Evolutionary conservation across 2,888 invertebrate species (phyloP), one percentile per base, ranked within the genome.

Genomic region (Lasioglossum lativentre): DNA sequence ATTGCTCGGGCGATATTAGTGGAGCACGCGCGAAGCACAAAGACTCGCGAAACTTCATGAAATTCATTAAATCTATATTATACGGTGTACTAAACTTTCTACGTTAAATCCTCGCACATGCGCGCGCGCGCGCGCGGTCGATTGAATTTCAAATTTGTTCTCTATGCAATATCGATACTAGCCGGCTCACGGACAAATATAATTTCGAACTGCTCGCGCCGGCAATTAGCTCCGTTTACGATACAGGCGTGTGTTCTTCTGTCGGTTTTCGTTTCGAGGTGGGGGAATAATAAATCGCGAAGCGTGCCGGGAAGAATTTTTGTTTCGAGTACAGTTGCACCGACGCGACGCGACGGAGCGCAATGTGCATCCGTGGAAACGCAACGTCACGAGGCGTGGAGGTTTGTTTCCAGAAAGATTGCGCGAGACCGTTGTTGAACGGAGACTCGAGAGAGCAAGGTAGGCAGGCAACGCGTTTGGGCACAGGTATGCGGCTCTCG

Each of bases 401-500:
- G 70, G 23, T 70, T 40, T 14, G 70, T 70, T 73, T 73, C 30
- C 73, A 73, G 45, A 47, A 75, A 78, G 66, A 72, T 75, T 70
- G 47, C 42, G 52, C 34, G 52, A 34, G 40, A 27, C 23, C 16
- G 42, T 34, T 23, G 76, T 68, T 47, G 38, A 70, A 23, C 12
- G 75, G 56, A 8, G 52, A n/a, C 52, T 16, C 70, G n/a, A 8
- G 52, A 70, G 42, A 52, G 27, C 45, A 47, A 78, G 42, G 79
- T 75, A 75, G 63, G 45, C 68, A 78, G 52, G 40, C 68, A 78
- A 34, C 68, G 76, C 42, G 75, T 82, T 88, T 73, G 84, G 80
- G 66, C 84, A 68, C 79, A 86, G 88, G 90, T 86, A 88, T 81
- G 80, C 83, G 74, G 34, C 85, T 83, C 79, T 83, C 79, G 87